Evolutionary conservation across 2,888 invertebrate genomes (phyloP).

Genomic region (Tachina grossa): DNA sequence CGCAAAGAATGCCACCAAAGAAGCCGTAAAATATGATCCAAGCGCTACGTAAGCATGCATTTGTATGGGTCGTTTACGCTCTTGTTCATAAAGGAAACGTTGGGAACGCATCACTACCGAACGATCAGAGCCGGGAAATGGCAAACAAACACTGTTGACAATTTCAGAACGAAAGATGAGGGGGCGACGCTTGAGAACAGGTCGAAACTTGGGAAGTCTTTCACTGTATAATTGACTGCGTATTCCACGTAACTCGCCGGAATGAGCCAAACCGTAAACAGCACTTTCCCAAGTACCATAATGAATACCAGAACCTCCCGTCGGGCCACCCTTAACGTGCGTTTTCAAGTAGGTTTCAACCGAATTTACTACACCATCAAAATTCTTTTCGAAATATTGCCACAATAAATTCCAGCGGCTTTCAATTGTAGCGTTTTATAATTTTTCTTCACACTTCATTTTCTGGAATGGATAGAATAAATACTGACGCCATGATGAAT

Average conservation of each 20-base stretch:
- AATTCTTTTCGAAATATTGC: no score
- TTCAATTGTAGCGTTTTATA: no score
- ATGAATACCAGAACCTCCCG: conserved; percentile 85
- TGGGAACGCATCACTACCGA: conserved; percentile 93
- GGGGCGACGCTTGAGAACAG: no score
- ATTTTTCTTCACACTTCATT: no score
- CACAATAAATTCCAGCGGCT: no score
- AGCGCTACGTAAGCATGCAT: conserved; percentile 89
- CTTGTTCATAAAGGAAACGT: conserved; percentile 87
- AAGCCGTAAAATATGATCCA: conserved; percentile 84
- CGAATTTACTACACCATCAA: conserved; percentile 90
- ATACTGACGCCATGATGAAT: no score
- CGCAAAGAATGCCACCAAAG: conserved; percentile 85
- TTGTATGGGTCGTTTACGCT: conserved; percentile 90
- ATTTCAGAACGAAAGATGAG: no score
- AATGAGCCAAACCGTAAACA: conserved; percentile 89
- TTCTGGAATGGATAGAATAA: no score
- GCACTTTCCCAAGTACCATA: conserved; percentile 96
- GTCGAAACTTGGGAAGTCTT: no score
- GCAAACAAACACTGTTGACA: no score
- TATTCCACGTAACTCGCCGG: conserved; percentile 86
- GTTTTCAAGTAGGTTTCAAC: conserved; percentile 87
- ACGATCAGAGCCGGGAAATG: conserved; percentile 91
- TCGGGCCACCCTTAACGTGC: conserved; percentile 77
- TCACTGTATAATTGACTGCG: conserved; percentile 86